Conservation (phyloP, 2,797 vertebrate genomes). For the Channa striata region DNA sequence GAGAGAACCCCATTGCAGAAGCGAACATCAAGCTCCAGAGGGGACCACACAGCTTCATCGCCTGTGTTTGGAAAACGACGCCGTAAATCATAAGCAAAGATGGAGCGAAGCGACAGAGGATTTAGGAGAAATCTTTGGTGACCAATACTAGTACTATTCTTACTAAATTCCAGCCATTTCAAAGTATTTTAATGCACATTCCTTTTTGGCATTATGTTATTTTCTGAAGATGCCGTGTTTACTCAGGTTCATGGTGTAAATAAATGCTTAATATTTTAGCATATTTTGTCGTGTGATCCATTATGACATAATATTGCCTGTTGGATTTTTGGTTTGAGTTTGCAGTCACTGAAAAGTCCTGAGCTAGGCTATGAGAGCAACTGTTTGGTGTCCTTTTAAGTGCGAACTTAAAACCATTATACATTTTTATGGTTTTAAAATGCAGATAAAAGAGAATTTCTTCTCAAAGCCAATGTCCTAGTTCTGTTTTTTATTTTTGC, state of each 20-base stretch:
- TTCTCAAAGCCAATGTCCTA: no score
- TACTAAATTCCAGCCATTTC: neutral
- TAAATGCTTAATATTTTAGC: slow-evolving; percentile 31
- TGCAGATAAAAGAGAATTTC: no score
- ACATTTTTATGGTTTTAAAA: no score
- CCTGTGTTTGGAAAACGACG: slow-evolving; percentile 53
- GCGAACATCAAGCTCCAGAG: slow-evolving; percentile 35
- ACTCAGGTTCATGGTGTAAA: slow-evolving; percentile 13
- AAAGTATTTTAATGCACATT: slow-evolving; percentile 1
- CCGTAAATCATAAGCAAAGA: slow-evolving; percentile 46
- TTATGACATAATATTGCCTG: no score
- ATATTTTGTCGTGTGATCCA: slow-evolving; percentile 9
- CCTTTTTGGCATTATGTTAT: neutral
- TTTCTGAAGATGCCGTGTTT: slow-evolving; percentile 11
- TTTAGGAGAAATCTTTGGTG: fast-evolving
- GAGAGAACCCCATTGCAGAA: slow-evolving; percentile 38
- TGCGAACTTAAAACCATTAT: no score
- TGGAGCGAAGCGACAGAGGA: no score
- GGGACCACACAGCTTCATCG: neutral
- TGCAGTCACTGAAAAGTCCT: no score
- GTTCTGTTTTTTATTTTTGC: neutral
- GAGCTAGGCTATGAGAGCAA: no score
- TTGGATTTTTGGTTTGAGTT: no score
- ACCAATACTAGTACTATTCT: neutral
- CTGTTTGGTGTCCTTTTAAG: no score